Evolutionary conservation across 2,113 vertebrate species (phyloP), one percentile per base, ranked within the genome.

Genomic region (Onychostoma macrolepis): DNA sequence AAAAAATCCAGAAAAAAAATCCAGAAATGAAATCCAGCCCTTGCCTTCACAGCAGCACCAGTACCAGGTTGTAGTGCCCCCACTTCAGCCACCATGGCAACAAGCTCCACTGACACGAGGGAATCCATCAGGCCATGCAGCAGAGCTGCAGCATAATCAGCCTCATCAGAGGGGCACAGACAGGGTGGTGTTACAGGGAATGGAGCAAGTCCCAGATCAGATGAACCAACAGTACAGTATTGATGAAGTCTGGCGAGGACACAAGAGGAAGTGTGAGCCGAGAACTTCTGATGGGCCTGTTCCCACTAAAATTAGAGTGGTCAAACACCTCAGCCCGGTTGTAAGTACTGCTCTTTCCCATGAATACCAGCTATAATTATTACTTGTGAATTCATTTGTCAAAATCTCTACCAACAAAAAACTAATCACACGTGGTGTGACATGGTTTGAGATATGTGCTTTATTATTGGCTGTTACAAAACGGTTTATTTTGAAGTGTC

Each of bases 261-360:
- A 0, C 38, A 81, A 11, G 77, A 65, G 1, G 58, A 65, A 24
- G 38, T 15, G 63, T 33, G 80, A 69, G 24, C 13, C 19, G 38
- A 48, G 33, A 45, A 53, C 36, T 65, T 41, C 8, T 67, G 30
- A 36, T 2, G n/a, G 93, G 2, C 94, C 94, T 87, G 89, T 92
- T 89, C 88, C 92, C 93, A 89, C 93, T 92, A 96, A 96, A 93
- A 94, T 96, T 91, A 94, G 95, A 92, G 95, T 96, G 88, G 95
- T 97, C 90, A 96, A 95, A 86, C 90, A 96, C 91, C 93, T 94
- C 88, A 93, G 93, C 90, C 93, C 92, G 95, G 95, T 45, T 67
- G 84, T 96, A 96, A 96, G 95, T 95, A 93, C 81, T 53, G 2
- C 41, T 28, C 26, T 56, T 48, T 19, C 24, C 24, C 24, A 45